Evolutionary conservation across 1,140 invertebrate genomes (phyloP).

Genomic region (Carcinoscorpius rotundicauda): DNA sequence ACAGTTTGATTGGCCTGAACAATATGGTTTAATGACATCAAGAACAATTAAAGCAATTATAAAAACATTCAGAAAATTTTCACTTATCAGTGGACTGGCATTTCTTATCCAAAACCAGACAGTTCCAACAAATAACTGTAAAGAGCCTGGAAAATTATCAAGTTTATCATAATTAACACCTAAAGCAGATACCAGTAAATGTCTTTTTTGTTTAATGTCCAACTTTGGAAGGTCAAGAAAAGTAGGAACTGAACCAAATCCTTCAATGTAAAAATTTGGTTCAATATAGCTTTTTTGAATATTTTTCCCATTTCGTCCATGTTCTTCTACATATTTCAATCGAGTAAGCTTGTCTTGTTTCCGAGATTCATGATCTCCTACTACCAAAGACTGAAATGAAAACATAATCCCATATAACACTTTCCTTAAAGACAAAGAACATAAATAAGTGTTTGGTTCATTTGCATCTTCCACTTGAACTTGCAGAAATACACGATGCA

Average conservation of each 20-base stretch:
- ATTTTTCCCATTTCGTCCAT: conserved; percentile 27
- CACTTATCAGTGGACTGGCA: conserved; percentile 8
- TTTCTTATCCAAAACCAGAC: conserved; percentile 53
- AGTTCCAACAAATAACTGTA: conserved; percentile 47
- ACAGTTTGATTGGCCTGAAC: neutral
- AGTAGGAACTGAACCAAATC: conserved; percentile 23
- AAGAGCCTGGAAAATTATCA: conserved; percentile 41
- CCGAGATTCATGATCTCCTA: conserved; percentile 24
- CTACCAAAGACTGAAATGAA: too few species aligned
- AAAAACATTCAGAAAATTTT: conserved; percentile 12
- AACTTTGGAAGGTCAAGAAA: conserved; percentile 21
- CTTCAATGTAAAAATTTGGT: conserved; percentile 20
- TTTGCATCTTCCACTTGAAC: conserved; percentile 59
- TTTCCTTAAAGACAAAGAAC: conserved; percentile 48
- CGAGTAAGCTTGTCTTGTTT: conserved; percentile 32
- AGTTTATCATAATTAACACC: conserved; percentile 19
- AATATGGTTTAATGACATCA: neutral
- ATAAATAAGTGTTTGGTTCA: conserved; percentile 43
- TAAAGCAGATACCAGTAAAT: conserved; percentile 24
- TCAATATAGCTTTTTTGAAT: conserved; percentile 26
- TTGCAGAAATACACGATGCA: conserved; percentile 49
- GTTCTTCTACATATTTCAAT: conserved; percentile 30
- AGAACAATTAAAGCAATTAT: conserved; percentile 11
- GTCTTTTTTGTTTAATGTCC: conserved; percentile 7
- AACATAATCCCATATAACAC: conserved; percentile 51